Evolutionary conservation across 2,113 vertebrate species (phyloP), one percentile per base, ranked within the genome.

Genomic region (Hemiprocne comata): DNA sequence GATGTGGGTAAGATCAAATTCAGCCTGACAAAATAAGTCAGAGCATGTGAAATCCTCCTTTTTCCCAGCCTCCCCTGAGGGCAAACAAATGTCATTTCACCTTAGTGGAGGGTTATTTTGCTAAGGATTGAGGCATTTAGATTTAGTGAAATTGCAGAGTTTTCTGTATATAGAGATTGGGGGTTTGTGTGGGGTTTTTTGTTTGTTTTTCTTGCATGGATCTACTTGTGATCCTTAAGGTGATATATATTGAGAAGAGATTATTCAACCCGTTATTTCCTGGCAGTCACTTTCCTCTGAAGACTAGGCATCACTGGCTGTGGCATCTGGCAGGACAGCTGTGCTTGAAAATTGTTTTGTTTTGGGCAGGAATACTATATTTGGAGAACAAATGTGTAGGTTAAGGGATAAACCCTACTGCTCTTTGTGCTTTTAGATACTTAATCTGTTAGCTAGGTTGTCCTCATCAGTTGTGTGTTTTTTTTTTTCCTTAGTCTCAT

Each of bases 1-100:
- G 92, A 96, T 94, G 50, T 67, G 79, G 65, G 26, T 38, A 89
- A 89, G 65, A 92, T 67, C 48, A 91, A 95, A 96, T 95, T 65
- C 79, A 89, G 81, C 38, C 76, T 81, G 95, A 97, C 88, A 90
- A 90, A 89, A 84, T 46, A 85, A 95, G 48, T 69, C 83, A 61
- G 26, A 82, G 69, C 34, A 90, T 81, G 21, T 40, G 36, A 88
- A 90, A 90, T 84, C 57, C 16, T 90, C 6, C 34, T 54, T 84
- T 71, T 61, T 48, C 8, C 20, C 25, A 23, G 20, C 38, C 48
- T 83, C 29, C 46, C 17, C 72, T 53, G 11, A 40, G 61, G 85
- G 78, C 67, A 71, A 93, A 57, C 10, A 92, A 74, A 93, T 80
- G 64, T 26, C 38, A 74, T 9, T 80, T 93, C 44, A 88, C 72